These are phyloP conservation scores for Seira sanloemensis DNA, from an alignment of 2,888 invertebrate species.

Conservation along the genomic window DNA sequence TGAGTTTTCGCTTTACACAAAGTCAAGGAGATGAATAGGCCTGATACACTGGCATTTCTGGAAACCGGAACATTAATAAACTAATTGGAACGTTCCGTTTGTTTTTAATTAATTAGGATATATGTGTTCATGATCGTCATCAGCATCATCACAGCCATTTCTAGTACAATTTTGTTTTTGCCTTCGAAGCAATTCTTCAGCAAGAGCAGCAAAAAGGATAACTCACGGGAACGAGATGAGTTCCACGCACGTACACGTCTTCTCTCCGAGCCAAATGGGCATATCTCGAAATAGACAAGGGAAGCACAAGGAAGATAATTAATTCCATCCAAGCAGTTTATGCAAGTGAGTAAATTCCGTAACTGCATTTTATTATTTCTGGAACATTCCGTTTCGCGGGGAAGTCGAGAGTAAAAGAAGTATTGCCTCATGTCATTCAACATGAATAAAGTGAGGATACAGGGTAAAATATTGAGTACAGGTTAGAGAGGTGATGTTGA, in stretches of 20 bases:
- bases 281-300: background rate
- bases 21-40: background rate
- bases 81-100: conserved; percentile 58
- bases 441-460: background rate
- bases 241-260: conserved; percentile 5
- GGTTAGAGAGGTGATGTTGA: conserved; percentile 3
- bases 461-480: background rate
- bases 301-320: conserved; percentile 12
- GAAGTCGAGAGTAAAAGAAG: background rate
- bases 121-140: conserved; percentile 11
- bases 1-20: background rate
- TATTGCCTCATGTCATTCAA: conserved; percentile 14
- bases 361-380: background rate
- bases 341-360: background rate
- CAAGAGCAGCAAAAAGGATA: background rate
- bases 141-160: background rate
- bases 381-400: background rate
- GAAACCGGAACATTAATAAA: conserved; percentile 43
- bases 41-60: conserved; percentile 6
- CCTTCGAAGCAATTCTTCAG: background rate
- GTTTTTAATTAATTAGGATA: conserved; percentile 59
- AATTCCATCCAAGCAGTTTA: background rate
- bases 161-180: background rate
- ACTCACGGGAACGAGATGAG: background rate
- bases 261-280: conserved; percentile 16